These are phyloP conservation scores for Rambutsinella grinnellia DNA, from an alignment of 2,888 invertebrate genomes.

Conservation along the genomic window DNA sequence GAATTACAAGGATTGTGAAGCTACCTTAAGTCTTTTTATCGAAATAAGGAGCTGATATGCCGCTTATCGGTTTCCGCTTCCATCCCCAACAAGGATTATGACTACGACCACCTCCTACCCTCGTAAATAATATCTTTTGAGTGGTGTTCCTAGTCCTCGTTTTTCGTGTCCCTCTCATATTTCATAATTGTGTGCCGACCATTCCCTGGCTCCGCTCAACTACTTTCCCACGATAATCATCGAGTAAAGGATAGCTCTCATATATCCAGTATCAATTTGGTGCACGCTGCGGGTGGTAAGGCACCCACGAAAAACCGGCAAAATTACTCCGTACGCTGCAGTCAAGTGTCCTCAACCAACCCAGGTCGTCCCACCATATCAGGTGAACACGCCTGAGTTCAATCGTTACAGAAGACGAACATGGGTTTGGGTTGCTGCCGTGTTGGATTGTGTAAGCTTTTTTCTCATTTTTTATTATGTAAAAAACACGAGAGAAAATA, in stretches of 20 bases:
- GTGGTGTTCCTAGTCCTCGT: not conserved
- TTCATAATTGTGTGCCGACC: not conserved
- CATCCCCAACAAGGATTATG: not conserved
- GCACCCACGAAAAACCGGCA: constrained; percentile 42
- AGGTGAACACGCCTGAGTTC: constrained; percentile 49
- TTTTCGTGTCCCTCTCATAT: not conserved
- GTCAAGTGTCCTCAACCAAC: constrained; percentile 54
- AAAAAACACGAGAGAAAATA: not conserved
- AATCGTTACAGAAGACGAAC: constrained; percentile 57
- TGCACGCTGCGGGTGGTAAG: constrained; percentile 36
- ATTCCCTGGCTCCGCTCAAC: not conserved
- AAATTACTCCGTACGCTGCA: constrained; percentile 52
- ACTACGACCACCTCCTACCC: too few species aligned
- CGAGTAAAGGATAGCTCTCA: constrained; percentile 18
- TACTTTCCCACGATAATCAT: not conserved
- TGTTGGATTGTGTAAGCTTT: constrained; percentile 57
- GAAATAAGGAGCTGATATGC: constrained; percentile 16
- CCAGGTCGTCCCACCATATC: constrained; percentile 39
- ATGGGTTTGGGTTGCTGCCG: constrained; percentile 60
- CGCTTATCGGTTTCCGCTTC: constrained; percentile 5
- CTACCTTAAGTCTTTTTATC: not conserved
- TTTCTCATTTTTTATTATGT: constrained; percentile 1
- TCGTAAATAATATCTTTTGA: not conserved
- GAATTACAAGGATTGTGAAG: too few species aligned
- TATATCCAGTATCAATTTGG: constrained; percentile 10